These are phyloP conservation scores for Antheraea pernyi DNA, from an alignment of 1,140 invertebrate species.

Conservation along the genomic window DNA sequence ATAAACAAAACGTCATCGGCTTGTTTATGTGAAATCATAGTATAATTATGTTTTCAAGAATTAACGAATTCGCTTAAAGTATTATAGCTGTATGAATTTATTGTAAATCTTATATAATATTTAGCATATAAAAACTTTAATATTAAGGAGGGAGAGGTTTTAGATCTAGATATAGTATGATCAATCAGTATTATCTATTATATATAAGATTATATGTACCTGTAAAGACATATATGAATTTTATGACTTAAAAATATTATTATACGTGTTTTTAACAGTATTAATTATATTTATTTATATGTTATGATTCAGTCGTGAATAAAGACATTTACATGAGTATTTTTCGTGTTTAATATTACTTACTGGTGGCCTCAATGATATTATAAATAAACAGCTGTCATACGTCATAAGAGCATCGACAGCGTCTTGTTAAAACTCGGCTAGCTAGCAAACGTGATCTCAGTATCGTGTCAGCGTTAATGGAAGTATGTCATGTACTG, in stretches of 20 bases:
- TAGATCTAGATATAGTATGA: constrained; percentile 16
- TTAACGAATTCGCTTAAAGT: neutral
- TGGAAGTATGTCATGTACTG: too few relatives aligned
- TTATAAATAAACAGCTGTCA: too few relatives aligned
- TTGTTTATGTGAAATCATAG: neutral
- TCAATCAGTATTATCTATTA: constrained; percentile 12
- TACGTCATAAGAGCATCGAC: too few relatives aligned
- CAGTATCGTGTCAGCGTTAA: too few relatives aligned
- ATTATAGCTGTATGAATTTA: neutral
- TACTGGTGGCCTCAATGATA: too few relatives aligned
- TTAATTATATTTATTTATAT: constrained; percentile 1
- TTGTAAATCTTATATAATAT: constrained; percentile 8
- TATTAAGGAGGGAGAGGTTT: constrained; percentile 33
- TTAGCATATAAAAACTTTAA: constrained; percentile 3
- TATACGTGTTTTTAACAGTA: neutral
- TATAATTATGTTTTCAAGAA: neutral
- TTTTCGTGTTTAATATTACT: neutral
- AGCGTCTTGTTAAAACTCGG: too few relatives aligned
- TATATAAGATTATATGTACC: constrained; percentile 16
- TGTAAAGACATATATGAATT: constrained; percentile 3
- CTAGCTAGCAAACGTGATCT: too few relatives aligned
- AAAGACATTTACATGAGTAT: neutral
- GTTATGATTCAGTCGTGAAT: neutral
- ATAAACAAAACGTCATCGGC: neutral
- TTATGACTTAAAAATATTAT: neutral